Conservation (phyloP, 2,888 invertebrate species). For the Lasius fuliginosus region DNA sequence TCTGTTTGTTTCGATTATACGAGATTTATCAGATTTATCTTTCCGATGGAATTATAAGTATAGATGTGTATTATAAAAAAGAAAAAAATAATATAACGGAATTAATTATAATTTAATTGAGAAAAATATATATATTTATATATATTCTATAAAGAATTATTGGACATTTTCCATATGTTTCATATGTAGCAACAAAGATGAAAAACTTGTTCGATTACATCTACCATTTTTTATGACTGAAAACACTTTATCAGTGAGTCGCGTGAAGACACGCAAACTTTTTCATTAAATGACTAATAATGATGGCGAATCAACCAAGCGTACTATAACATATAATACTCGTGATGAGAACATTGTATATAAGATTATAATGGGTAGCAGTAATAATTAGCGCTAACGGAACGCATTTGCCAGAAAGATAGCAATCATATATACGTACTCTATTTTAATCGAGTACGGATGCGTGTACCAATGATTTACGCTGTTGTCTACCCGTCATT, state of each 20-base stretch:
- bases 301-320: slow-evolving; percentile 57
- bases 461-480: slow-evolving; percentile 47
- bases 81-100: not conserved
- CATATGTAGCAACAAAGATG: not conserved
- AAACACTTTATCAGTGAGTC: not conserved
- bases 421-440: slow-evolving; percentile 54
- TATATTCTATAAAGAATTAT: not conserved
- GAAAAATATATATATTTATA: not conserved
- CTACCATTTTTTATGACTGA: not conserved
- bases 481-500: slow-evolving; percentile 47
- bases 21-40: not conserved
- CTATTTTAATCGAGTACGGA: slow-evolving; percentile 43
- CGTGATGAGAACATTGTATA: slow-evolving; percentile 50
- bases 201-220: slow-evolving; percentile 10
- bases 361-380: slow-evolving; percentile 34
- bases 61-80: not conserved
- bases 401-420: slow-evolving; percentile 52
- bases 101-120: not conserved
- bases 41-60: not conserved
- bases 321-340: slow-evolving; percentile 49
- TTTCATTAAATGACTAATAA: slow-evolving; percentile 55
- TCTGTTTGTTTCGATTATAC: not conserved
- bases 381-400: slow-evolving; percentile 52
- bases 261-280: slow-evolving; percentile 45
- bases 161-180: not conserved